Base-by-base conservation (phyloP, 1,140 invertebrate genomes). In the Temnothorax curvispinosus region DNA sequence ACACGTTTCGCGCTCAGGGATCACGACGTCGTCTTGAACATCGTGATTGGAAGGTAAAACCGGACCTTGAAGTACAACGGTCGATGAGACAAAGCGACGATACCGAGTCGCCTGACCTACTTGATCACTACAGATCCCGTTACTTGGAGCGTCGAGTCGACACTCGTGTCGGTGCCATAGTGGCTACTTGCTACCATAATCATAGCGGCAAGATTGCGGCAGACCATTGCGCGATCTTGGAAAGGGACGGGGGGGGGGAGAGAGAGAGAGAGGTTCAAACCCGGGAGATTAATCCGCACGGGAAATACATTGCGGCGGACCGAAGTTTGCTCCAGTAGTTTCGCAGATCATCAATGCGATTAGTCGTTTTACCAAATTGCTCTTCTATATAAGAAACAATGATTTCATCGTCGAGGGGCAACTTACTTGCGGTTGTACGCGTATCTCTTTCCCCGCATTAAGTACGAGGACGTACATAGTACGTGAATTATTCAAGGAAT, bases 121-220 rank as follows among this genome's bases (percentile, higher is more conserved):
- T 91, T 90, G 89, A 89, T 90, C 90, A 91, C 90, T 87, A 91
- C 89, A 88, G 87, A 89, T 91, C 84, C 90, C 90, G 90, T 91
- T 91, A 91, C 78, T 81, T 65, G 85, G 65, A 47, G 64, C 87
- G 80, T 81, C 76, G 62, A 69, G 81, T 90, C 89, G 80, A 85
- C 75, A 52, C 67, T 78, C 67, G 74, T 85, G 56, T 80, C 78
- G 18, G n/a, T 21, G 21, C 41, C 80, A 32, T n/a, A 32, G 82
- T 60, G 18, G 77, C 71, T 38, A 52, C 74, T 75, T 47, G 88
- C 69, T 85, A 35, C 62, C 69, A 87, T 84, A 84, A 85, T 84
- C 84, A 38, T 58, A 35, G 69, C 4, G 47, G 35, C 72, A 50
- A 50, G 87, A 88, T 89, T 65, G 52, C 54, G 44, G 74, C 64